Percentiles rank a stretch among this genome's conserved stretches.
Evolutionary conservation across 1,140 invertebrate species (phyloP).

Genomic region (Augochlora pura): DNA sequence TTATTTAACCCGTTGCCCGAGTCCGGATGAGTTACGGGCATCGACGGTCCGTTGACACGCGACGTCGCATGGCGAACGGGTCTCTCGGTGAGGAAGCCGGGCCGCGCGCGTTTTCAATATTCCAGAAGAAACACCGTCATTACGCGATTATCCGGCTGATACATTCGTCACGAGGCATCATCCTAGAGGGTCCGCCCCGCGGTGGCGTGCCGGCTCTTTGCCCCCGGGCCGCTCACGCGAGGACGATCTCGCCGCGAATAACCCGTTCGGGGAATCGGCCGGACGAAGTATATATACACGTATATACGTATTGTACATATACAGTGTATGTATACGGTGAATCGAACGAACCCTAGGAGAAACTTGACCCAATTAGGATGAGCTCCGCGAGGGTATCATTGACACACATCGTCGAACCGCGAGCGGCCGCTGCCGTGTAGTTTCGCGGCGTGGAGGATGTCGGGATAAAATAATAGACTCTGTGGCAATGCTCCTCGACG

Average conservation of each 20-base stretch:
- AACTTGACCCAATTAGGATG: constrained; percentile 28
- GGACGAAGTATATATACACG: too few species aligned
- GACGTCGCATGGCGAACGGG: not conserved
- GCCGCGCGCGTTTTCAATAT: not conserved
- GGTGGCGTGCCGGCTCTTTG: not conserved
- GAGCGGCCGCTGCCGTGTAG: too few species aligned
- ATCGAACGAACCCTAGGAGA: constrained; percentile 12
- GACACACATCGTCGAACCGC: not conserved
- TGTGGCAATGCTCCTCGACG: too few species aligned
- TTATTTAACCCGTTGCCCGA: constrained; percentile 1
- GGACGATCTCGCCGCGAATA: constrained; percentile 4
- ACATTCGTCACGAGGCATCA: too few species aligned
- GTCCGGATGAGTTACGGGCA: not conserved
- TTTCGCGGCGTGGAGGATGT: too few species aligned
- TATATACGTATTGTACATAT: too few species aligned
- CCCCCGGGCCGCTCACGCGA: not conserved
- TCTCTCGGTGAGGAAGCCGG: too few species aligned
- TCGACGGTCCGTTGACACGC: not conserved
- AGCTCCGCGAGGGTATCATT: not conserved
- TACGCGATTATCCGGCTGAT: not conserved
- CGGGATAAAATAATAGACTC: too few species aligned
- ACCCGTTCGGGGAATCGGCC: constrained; percentile 8
- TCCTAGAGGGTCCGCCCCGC: too few species aligned
- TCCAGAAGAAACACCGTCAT: not conserved
- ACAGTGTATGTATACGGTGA: not conserved